A percentile compares a stretch with the other conserved stretches of the same genome.
phyloP scores from a whole-genome alignment of 2,113 vertebrate genomes.

The Chamaea fasciata region DNA sequence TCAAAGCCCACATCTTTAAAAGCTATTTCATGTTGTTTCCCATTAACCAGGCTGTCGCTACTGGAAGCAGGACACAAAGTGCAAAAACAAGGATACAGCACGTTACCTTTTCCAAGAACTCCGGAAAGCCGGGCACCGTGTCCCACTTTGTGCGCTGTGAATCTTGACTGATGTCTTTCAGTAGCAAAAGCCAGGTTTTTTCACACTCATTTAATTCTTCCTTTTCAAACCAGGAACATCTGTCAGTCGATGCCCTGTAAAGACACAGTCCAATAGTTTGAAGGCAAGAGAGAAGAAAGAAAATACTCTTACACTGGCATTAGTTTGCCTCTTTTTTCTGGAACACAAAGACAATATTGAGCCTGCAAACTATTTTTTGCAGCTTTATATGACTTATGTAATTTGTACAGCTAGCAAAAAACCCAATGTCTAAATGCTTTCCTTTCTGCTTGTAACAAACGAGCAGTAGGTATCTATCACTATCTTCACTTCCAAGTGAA shows the following conservation, averaged over 20 bases:
- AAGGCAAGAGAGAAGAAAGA: not conserved
- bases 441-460: not conserved
- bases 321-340: not conserved
- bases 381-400: not conserved
- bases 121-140: slow-evolving; percentile 68
- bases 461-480: not conserved
- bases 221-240: slow-evolving; percentile 67
- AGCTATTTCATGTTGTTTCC: not conserved
- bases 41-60: not conserved
- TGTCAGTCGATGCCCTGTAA: not conserved
- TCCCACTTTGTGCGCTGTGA: slow-evolving; percentile 26
- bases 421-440: not conserved
- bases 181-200: slow-evolving; percentile 66
- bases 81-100: not conserved
- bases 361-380: not conserved
- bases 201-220: slow-evolving; percentile 59
- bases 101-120: slow-evolving; percentile 29
- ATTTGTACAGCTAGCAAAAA: not conserved
- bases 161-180: slow-evolving; percentile 53
- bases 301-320: not conserved
- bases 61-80: not conserved
- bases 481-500: not conserved
- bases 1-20: not conserved
- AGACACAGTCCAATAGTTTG: not conserved
- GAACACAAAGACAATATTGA: not conserved